These are phyloP conservation scores for Brachirus orientalis DNA, from an alignment of 2,113 vertebrate species.

Conservation along the genomic window DNA sequence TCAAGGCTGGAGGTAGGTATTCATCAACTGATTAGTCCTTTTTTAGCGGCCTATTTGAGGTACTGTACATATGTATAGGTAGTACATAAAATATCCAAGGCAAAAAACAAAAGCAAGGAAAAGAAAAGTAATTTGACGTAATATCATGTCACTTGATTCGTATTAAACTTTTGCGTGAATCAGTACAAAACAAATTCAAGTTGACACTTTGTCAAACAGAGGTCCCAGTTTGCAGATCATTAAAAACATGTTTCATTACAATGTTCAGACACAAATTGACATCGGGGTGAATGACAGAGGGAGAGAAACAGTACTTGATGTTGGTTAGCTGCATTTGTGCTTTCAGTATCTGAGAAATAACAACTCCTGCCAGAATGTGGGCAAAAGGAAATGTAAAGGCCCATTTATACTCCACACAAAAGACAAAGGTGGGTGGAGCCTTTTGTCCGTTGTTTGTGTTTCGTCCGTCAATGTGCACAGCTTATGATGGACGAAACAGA, in stretches of 20 bases:
- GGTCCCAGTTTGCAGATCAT: constrained; percentile 81
- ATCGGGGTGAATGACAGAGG: constrained; percentile 73
- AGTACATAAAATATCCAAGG: constrained; percentile 76
- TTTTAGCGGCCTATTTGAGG: constrained; percentile 88
- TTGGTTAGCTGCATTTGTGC: constrained; percentile 54
- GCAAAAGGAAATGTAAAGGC: no score
- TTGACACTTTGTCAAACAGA: constrained; percentile 88
- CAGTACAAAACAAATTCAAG: constrained; percentile 94
- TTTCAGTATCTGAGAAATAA: constrained; percentile 14
- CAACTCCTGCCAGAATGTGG: not conserved
- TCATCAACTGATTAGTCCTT: constrained; percentile 89
- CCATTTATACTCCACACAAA: no score
- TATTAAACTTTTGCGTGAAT: constrained; percentile 88
- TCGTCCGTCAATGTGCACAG: no score
- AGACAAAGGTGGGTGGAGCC: no score
- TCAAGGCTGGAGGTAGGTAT: constrained; percentile 94
- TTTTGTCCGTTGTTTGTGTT: no score
- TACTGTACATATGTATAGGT: constrained; percentile 84
- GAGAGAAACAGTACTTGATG: constrained; percentile 33
- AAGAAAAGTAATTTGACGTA: constrained; percentile 73
- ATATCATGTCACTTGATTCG: constrained; percentile 85
- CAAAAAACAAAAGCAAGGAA: constrained; percentile 46
- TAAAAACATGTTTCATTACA: constrained; percentile 76
- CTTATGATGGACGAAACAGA: no score
- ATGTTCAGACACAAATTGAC: constrained; percentile 67